Base-by-base conservation (phyloP, 2,797 vertebrate genomes). In the Toxotes lorentzi region DNA sequence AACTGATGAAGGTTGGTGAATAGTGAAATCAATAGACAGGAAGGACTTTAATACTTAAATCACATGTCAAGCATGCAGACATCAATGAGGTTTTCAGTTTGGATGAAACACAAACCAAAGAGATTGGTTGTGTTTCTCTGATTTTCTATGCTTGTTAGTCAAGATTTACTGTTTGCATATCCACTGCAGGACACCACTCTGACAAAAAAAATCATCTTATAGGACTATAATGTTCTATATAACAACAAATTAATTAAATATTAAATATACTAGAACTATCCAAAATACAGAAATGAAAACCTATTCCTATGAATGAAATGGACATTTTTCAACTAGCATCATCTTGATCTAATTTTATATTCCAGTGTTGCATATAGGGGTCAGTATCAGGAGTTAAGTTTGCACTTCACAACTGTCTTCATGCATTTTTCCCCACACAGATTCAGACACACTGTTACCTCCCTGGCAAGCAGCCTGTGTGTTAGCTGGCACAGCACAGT, bases 151-250 rank as follows among this genome's bases (percentile, higher is more conserved):
- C 5, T 9, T 43, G 58, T 88, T 81, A 88, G 86, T 83, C 72
- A 80, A 32, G 90, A 57, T 89, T 92, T 85, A 88, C 73, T 51
- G 57, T 82, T 79, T 93, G 88, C 92, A 94, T 93, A 94, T 95
- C 93, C 93, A 94, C 94, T 70, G 72, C 70, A 82, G 73, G 75
- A 76, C 60, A 79, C 4, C 27, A 30, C 27, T 30, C n/a, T n/a
- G n/a, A n/a, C n/a, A n/a, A n/a, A n/a, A n/a, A n/a, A n/a, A n/a
- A n/a, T n/a, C n/a, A n/a, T n/a, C n/a, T n/a, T 30, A 23, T 17
- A 47, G 38, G 16, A 63, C 12, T 13, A 17, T 24, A 16, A 13
- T 14, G 53, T 24, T 35, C 2, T n/a, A 58, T n/a, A 32, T 11
- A 47, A 13, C n/a, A 38, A 40, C 2, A 58, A 19, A 40, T 23